phyloP scores from a whole-genome alignment of 2,888 invertebrate genomes.

The Stenodema calcarata region DNA sequence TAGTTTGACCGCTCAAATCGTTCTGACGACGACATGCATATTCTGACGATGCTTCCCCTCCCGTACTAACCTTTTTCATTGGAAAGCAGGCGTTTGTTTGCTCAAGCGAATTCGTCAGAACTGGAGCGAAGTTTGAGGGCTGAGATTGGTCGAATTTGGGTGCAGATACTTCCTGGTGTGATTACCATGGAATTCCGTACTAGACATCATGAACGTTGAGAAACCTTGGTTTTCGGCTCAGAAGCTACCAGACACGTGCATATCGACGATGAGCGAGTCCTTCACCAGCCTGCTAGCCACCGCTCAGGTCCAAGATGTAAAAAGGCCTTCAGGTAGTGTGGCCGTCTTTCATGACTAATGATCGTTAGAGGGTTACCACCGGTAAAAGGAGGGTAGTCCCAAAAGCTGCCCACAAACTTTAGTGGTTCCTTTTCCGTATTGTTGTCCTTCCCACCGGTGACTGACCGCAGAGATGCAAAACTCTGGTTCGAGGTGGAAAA shows the following conservation, averaged over 20 bases:
- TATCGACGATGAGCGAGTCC: not conserved
- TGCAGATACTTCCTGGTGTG: too few relatives aligned
- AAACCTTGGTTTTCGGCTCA: too few relatives aligned
- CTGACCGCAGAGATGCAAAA: slow-evolving; percentile 22
- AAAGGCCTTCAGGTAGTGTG: not conserved
- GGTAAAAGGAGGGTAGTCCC: not conserved
- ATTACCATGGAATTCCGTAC: too few relatives aligned
- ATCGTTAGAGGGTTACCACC: not conserved
- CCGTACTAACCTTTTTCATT: too few relatives aligned
- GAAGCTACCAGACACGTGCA: not conserved
- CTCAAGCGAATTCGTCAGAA: too few relatives aligned
- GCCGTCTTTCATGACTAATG: slow-evolving; percentile 11
- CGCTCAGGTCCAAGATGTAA: not conserved
- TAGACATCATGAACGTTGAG: too few relatives aligned
- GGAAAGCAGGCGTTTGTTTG: too few relatives aligned
- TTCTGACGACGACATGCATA: too few relatives aligned
- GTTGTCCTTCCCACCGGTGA: not conserved
- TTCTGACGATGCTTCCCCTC: too few relatives aligned
- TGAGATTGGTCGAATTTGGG: too few relatives aligned
- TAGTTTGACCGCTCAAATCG: too few relatives aligned
- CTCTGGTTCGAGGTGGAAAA: not conserved
- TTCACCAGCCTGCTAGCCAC: not conserved
- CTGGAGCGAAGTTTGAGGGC: too few relatives aligned
- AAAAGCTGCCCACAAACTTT: not conserved
- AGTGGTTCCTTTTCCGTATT: not conserved